These are phyloP conservation scores for Semnopithecus entellus DNA, from an alignment of 2,113 vertebrate species.

Conservation along the genomic window DNA sequence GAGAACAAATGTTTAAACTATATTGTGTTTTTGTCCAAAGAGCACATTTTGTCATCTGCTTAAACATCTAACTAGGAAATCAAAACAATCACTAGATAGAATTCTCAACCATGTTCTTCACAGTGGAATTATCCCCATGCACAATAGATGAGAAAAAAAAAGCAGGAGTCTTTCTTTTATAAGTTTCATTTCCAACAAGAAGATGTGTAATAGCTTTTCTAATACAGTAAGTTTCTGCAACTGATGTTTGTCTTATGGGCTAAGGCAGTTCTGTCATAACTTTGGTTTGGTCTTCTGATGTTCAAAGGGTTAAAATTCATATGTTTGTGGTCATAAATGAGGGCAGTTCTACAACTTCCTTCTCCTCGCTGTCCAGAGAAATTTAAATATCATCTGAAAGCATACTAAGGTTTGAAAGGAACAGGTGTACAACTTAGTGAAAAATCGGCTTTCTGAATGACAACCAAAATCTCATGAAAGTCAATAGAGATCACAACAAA, in stretches of 20 bases:
- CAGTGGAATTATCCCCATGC: neutral
- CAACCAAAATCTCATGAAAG: conserved; percentile 25
- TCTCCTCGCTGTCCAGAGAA: conserved; percentile 63
- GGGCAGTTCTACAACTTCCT: conserved; percentile 33
- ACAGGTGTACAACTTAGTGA: conserved; percentile 81
- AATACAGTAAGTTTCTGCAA: neutral
- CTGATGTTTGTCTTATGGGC: neutral
- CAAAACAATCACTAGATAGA: neutral
- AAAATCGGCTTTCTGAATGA: conserved; percentile 79
- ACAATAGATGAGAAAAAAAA: neutral
- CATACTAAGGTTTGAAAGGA: conserved; percentile 80
- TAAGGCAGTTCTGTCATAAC: neutral
- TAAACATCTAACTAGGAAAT: conserved; percentile 29
- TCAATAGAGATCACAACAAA: neutral
- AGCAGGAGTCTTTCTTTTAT: neutral
- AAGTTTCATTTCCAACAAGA: neutral
- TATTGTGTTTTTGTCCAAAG: neutral
- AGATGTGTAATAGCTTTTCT: neutral
- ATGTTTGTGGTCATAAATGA: conserved; percentile 33
- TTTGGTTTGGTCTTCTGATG: neutral
- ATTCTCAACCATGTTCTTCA: neutral
- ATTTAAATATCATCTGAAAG: conserved; percentile 78
- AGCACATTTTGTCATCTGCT: neutral
- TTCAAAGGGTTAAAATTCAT: neutral
- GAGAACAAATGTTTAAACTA: conserved; percentile 9